Base-by-base conservation (phyloP, 2,797 vertebrate genomes). In the Tenualosa ilisha region DNA sequence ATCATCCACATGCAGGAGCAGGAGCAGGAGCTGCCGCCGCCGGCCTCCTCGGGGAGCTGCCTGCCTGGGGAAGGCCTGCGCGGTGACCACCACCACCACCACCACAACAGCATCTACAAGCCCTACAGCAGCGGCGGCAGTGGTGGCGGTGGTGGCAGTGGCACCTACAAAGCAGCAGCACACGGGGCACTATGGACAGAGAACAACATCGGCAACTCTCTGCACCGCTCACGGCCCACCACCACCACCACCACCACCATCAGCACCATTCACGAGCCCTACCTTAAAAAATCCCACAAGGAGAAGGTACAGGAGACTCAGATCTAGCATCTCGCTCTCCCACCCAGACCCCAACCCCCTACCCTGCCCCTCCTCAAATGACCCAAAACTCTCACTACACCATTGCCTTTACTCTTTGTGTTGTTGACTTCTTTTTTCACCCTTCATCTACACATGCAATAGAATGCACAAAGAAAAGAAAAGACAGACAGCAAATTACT, bases 291-390 rank as follows among this genome's bases (percentile, higher is more conserved):
- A 95, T 97, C 97, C 95, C 97, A 98, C 86, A 99, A 99, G 95
- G 98, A 99, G 92, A 99, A 98, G 94, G 98, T 99, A 94, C 98
- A 99, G 96, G 98, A 99, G 94, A 99, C 98, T 90, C 98, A 99
- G 94, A 99, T 99, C 92, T 99, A 96, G 98, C 92, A 88, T 89
- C 91, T 59, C 22, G 31, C 68, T 75, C 37, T 43, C n/a, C 13
- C 82, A 87, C 90, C 86, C 68, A 81, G 85, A 24, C 90, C 91
- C 92, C 92, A 93, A 84, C 56, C 61, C 43, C 54, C 37, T 31
- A n/a, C 59, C 59, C 59, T 61, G 59, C 59, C 59, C 59, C 92
- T 91, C 93, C 93, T 93, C 65, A 88, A 75, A 31, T 75, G 68
- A 37, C 68, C 68, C 15, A 75, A 17, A 75, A 17, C 91, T 88